Percentiles rank a stretch among this genome's conserved stretches.
Conservation (phyloP, 2,113 vertebrate species). For the Anhinga anhinga region DNA sequence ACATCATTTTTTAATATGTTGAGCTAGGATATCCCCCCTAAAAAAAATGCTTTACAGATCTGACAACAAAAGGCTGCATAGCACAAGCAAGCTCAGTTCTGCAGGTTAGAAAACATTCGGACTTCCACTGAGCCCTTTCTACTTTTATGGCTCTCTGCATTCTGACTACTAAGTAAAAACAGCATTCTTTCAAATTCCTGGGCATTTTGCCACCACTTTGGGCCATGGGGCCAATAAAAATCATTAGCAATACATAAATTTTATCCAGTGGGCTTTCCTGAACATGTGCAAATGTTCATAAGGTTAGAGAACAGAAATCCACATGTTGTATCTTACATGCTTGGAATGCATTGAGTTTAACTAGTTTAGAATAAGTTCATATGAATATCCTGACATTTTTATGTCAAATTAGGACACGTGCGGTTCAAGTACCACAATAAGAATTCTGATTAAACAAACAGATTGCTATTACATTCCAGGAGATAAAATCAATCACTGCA, state of each 20-base stretch:
- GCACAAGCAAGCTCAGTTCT: neutral
- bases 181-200: constrained; percentile 72
- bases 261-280: constrained; percentile 78
- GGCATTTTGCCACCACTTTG: constrained; percentile 71
- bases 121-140: constrained; percentile 28
- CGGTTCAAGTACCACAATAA: neutral
- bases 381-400: constrained; percentile 42
- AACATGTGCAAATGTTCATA: constrained; percentile 74
- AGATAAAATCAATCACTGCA: neutral
- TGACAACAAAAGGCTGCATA: neutral
- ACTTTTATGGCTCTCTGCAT: constrained; percentile 60
- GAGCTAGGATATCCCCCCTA: neutral
- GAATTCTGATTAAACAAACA: constrained; percentile 40
- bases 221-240: constrained; percentile 77
- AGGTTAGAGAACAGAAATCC: constrained; percentile 62
- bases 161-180: constrained; percentile 69
- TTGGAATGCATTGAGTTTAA: constrained; percentile 9
- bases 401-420: constrained; percentile 41
- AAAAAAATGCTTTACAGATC: neutral
- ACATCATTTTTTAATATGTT: neutral
- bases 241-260: constrained; percentile 81
- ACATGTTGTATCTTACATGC: constrained; percentile 32
- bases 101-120: neutral
- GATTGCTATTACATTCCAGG: constrained; percentile 1
- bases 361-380: neutral